These are phyloP conservation scores for Camponotus pennsylvanicus DNA, from an alignment of 1,140 invertebrate genomes.

Conservation along the genomic window DNA sequence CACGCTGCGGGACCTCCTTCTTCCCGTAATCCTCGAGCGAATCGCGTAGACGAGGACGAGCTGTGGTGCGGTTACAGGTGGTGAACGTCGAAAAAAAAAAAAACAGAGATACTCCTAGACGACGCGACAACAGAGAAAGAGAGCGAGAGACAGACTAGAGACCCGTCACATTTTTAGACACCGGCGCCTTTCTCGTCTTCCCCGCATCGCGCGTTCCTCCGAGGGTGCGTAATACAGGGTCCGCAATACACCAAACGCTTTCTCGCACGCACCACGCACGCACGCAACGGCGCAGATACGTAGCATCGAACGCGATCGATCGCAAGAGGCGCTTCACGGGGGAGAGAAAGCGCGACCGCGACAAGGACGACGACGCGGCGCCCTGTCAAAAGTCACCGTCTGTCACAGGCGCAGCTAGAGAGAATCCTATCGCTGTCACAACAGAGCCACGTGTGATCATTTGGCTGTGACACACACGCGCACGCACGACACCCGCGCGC, in stretches of 20 bases:
- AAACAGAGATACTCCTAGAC: not conserved
- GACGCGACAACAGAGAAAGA: not conserved
- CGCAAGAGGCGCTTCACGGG: not conserved
- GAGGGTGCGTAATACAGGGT: conserved; percentile 57
- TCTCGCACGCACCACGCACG: not conserved
- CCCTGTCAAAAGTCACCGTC: not conserved
- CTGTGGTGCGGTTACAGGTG: conserved; percentile 41
- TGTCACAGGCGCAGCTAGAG: not conserved
- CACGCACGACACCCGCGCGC: not conserved
- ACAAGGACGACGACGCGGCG: not conserved
- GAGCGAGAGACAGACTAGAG: not conserved
- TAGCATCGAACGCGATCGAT: conserved; percentile 38
- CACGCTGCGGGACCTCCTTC: not conserved
- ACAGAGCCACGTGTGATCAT: conserved; percentile 74
- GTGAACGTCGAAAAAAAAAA: not conserved
- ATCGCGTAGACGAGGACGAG: not conserved
- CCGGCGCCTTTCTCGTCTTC: conserved; percentile 7
- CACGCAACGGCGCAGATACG: not conserved
- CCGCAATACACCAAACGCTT: not conserved
- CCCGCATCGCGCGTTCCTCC: conserved; percentile 10
- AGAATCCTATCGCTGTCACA: conserved; percentile 50
- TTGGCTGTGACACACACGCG: not conserved
- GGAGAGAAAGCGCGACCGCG: not conserved
- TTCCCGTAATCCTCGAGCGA: not conserved
- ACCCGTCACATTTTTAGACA: conserved; percentile 48